Percentiles rank a stretch among this genome's conserved stretches.
These are phyloP conservation scores for Megalops atlanticus DNA, from an alignment of 2,113 vertebrate genomes.

Conservation along the genomic window DNA sequence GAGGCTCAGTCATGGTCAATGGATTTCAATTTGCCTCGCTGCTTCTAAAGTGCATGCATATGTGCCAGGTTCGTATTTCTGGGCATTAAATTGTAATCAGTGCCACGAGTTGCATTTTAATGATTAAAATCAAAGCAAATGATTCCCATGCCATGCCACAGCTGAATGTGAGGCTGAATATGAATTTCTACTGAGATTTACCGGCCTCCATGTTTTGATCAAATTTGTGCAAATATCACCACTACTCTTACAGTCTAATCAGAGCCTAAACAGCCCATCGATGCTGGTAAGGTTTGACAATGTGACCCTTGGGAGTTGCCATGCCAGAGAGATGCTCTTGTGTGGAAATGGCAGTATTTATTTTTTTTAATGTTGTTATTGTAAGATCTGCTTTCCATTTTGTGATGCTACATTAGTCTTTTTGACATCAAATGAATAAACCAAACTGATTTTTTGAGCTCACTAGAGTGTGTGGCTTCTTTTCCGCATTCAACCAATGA, in stretches of 20 bases:
- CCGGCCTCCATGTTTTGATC: background rate
- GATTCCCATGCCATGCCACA: no score
- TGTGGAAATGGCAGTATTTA: background rate
- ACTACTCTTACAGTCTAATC: background rate
- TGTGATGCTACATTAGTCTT: background rate
- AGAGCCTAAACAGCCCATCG: background rate
- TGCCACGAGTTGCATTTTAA: background rate
- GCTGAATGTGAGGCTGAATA: background rate
- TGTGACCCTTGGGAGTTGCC: background rate
- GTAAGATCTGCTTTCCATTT: background rate
- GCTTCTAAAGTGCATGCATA: background rate
- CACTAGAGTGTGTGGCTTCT: background rate
- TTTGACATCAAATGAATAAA: constrained; percentile 6
- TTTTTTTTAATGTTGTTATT: background rate
- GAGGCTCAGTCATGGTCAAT: background rate
- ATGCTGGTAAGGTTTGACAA: background rate
- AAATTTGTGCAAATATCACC: background rate
- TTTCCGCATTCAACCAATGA: background rate
- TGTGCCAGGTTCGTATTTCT: background rate
- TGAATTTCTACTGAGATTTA: background rate
- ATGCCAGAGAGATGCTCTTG: background rate
- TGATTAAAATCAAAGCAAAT: no score
- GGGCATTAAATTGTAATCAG: background rate
- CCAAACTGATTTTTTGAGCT: background rate
- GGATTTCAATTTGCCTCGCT: background rate